Percentiles rank a stretch among this genome's conserved stretches.
Conservation (phyloP, 2,888 invertebrate species). For the Campopleginae sp. region DNA sequence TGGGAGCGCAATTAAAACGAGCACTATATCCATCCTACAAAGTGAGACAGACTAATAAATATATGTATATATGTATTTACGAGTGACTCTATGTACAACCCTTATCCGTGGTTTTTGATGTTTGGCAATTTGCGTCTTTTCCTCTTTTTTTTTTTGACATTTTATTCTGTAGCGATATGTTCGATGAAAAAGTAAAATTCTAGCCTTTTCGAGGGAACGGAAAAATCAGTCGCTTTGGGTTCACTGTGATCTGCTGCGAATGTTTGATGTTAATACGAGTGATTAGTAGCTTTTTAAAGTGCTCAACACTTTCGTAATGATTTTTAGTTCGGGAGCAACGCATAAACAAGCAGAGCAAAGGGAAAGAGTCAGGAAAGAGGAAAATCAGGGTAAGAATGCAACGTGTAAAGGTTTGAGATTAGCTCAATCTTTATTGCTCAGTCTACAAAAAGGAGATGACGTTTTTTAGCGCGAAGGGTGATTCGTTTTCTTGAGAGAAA, state of each 20-base stretch:
- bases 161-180: not conserved
- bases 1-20: constrained; percentile 83
- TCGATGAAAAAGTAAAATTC: not conserved
- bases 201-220: not conserved
- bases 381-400: too few species aligned
- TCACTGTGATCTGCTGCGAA: not conserved
- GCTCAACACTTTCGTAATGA: constrained; percentile 29
- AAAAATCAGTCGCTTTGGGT: not conserved
- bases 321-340: not conserved
- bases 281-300: constrained; percentile 8
- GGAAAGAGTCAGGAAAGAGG: not conserved
- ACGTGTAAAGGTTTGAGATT: too few species aligned
- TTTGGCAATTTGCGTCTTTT: not conserved
- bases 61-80: not conserved
- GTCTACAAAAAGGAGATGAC: constrained; percentile 19
- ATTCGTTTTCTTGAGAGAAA: constrained; percentile 57
- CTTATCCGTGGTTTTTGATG: constrained; percentile 8
- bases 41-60: constrained; percentile 46
- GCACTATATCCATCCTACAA: constrained; percentile 66
- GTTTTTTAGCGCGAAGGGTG: constrained; percentile 15
- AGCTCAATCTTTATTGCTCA: constrained; percentile 9
- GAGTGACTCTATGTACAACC: not conserved
- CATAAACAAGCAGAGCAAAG: not conserved
- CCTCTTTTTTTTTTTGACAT: not conserved
- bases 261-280: not conserved